These are phyloP conservation scores for Phrynosoma blainvillii DNA, from an alignment of 2,113 vertebrate genomes.

Conservation along the genomic window DNA sequence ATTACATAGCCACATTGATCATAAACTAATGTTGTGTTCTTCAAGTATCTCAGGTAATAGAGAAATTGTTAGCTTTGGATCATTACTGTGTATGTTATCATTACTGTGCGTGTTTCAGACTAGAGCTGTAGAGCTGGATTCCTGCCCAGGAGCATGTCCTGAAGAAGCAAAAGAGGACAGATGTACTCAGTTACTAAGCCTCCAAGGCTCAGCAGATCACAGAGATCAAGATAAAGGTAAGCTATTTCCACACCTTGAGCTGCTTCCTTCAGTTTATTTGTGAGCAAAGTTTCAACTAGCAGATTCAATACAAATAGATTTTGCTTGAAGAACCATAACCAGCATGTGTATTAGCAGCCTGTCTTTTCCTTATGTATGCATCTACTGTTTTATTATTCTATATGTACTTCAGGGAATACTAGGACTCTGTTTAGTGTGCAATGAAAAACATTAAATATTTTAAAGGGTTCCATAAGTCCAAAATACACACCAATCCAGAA, in stretches of 20 bases:
- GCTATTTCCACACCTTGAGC: conserved; percentile 7
- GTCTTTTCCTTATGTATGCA: not conserved
- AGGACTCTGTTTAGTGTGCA: not conserved
- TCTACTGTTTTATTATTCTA: not conserved
- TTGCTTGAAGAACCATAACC: not conserved
- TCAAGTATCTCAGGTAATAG: not conserved
- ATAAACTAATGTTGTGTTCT: not conserved
- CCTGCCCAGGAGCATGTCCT: not conserved
- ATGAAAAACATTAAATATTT: not conserved
- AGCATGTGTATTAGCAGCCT: not conserved
- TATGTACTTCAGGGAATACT: not conserved
- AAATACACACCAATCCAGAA: not conserved
- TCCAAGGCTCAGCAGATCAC: not conserved
- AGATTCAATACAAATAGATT: not conserved
- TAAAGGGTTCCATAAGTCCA: not conserved
- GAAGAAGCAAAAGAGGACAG: conserved; percentile 8
- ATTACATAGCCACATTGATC: not conserved
- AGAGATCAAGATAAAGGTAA: not conserved
- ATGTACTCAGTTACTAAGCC: not conserved
- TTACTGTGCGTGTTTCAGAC: accelerated
- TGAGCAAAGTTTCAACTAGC: not conserved
- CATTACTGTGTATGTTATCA: not conserved
- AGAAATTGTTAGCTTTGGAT: not conserved
- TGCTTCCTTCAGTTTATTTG: not conserved
- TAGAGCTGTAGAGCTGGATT: conserved; percentile 12